Evolutionary conservation across 2,113 vertebrate species (phyloP).

Genomic region (Grammomys dolichurus): DNA sequence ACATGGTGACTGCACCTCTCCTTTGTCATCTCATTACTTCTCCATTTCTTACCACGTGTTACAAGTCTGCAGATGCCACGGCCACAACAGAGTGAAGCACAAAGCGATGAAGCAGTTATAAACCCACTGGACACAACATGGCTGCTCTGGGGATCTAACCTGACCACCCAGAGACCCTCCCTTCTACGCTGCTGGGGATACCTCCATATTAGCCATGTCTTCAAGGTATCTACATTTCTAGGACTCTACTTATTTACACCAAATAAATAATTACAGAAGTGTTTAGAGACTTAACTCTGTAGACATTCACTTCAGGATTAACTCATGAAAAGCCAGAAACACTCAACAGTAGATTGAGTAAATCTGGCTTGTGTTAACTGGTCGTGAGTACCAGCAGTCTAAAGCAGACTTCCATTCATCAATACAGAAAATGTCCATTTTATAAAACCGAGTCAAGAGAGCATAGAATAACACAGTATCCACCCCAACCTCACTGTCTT

Average conservation of each 20-base stretch:
- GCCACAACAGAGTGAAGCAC: not conserved
- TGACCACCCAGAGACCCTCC: no score
- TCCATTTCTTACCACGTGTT: not conserved
- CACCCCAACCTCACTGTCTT: not conserved
- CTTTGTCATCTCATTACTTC: accelerated
- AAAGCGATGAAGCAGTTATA: not conserved
- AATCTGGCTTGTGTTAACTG: not conserved
- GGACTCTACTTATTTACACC: not conserved
- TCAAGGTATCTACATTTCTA: not conserved
- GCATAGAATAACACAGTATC: not conserved
- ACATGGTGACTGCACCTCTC: not conserved
- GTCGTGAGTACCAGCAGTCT: not conserved
- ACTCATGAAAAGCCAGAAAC: not conserved
- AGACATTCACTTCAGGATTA: not conserved
- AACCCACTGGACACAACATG: not conserved
- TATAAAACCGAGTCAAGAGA: not conserved
- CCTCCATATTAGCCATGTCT: not conserved
- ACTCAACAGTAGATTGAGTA: not conserved
- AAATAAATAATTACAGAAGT: not conserved
- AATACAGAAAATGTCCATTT: not conserved
- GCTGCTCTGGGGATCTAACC: not conserved
- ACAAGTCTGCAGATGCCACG: accelerated
- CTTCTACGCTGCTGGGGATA: not conserved
- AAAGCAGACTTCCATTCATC: not conserved
- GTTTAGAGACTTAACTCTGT: not conserved